A percentile compares a stretch with the other conserved stretches of the same genome.
phyloP scores from a whole-genome alignment of 2,888 invertebrate species.

The Branchellion lobata region DNA sequence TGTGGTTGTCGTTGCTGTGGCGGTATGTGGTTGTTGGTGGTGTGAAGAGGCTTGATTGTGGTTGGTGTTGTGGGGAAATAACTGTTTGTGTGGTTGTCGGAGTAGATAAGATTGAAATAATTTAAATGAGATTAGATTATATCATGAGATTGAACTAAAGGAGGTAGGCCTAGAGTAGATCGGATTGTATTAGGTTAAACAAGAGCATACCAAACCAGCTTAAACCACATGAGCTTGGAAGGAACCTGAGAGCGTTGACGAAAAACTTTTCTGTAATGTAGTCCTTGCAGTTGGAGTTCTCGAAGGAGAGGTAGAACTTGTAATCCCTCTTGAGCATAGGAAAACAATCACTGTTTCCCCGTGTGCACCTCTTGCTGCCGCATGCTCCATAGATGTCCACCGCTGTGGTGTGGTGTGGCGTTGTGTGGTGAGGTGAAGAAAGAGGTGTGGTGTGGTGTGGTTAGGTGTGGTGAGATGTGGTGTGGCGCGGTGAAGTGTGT shows the following conservation, averaged over 20 bases:
- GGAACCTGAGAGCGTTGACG: constrained; percentile 49
- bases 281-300: constrained; percentile 52
- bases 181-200: no score
- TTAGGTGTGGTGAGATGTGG: neutral
- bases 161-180: no score
- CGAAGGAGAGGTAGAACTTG: constrained; percentile 52
- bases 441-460: no score
- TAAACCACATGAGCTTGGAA: no score
- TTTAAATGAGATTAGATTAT: no score
- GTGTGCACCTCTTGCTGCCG: constrained; percentile 74
- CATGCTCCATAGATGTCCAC: constrained; percentile 65
- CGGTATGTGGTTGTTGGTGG: neutral
- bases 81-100: no score
- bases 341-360: constrained; percentile 30
- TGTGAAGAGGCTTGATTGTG: neutral
- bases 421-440: neutral
- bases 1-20: neutral
- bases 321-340: constrained; percentile 44
- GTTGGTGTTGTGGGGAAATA: no score
- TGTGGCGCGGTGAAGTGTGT: neutral
- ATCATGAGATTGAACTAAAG: no score
- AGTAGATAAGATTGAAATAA: neutral
- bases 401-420: constrained; percentile 58
- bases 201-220: no score
- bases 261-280: constrained; percentile 53